phyloP scores from a whole-genome alignment of 2,113 vertebrate species.

The Heterotilapia buettikoferi region DNA sequence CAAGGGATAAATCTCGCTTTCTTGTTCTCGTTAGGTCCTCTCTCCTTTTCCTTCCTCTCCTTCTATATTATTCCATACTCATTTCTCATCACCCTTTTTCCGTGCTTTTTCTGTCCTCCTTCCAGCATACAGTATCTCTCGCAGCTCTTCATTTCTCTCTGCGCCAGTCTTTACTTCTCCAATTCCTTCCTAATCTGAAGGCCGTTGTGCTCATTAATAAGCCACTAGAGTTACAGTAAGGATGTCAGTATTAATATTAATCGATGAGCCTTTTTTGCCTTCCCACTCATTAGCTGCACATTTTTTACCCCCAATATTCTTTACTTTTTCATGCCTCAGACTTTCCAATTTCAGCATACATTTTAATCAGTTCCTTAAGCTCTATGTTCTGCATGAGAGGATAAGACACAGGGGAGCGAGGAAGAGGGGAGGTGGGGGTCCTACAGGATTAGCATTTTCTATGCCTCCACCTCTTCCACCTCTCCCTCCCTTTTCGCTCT shows the following conservation, averaged over 20 bases:
- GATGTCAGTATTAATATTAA: constrained; percentile 72
- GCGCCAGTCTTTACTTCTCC: not conserved
- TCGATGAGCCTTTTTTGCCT: constrained; percentile 34
- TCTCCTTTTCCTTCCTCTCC: not conserved
- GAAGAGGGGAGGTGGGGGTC: not conserved
- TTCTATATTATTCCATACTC: not conserved
- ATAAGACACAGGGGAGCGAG: constrained; percentile 51
- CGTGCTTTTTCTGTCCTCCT: not conserved
- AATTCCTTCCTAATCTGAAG: constrained; percentile 48
- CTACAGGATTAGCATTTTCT: constrained; percentile 66
- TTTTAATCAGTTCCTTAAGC: constrained; percentile 73
- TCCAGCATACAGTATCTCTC: not conserved
- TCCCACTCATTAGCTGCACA: constrained; percentile 34
- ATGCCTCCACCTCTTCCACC: constrained; percentile 50
- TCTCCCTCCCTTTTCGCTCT: constrained; percentile 30
- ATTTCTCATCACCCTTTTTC: not conserved
- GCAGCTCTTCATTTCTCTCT: not conserved
- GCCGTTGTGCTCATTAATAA: constrained; percentile 67
- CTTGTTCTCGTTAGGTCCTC: not conserved
- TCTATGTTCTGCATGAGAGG: constrained; percentile 65
- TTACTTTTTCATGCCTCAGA: constrained; percentile 51
- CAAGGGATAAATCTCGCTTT: constrained; percentile 41
- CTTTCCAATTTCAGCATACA: constrained; percentile 69
- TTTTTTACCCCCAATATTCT: constrained; percentile 43
- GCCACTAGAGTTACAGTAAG: constrained; percentile 49